phyloP scores from a whole-genome alignment of 2,888 invertebrate genomes.

The Cheilosia soror region DNA sequence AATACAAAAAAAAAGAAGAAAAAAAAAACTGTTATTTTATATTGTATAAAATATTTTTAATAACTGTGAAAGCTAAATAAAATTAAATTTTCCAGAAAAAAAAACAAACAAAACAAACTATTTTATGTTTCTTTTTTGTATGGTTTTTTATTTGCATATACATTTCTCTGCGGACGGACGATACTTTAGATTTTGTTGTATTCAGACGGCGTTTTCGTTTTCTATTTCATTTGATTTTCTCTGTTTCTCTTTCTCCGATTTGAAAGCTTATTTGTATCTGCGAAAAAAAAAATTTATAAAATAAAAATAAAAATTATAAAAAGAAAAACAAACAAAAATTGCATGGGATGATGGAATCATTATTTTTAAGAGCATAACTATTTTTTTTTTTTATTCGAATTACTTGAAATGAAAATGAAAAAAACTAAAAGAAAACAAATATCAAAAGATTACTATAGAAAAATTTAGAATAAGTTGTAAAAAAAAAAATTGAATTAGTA shows the following conservation, averaged over 20 bases:
- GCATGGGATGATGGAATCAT: slow-evolving; percentile 83
- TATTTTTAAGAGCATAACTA: slow-evolving; percentile 76
- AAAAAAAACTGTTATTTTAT: slow-evolving; percentile 82
- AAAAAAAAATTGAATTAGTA: slow-evolving; percentile 24
- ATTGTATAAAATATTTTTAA: slow-evolving; percentile 84
- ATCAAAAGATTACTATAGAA: slow-evolving; percentile 13
- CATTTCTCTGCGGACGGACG: slow-evolving; percentile 54
- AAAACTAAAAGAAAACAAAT: slow-evolving; percentile 15
- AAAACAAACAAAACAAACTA: slow-evolving; percentile 67
- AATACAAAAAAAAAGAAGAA: slow-evolving; percentile 37
- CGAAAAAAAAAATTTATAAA: slow-evolving; percentile 40
- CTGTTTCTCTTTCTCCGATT: slow-evolving; percentile 56
- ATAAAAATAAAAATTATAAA: slow-evolving; percentile 7
- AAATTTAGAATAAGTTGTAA: slow-evolving; percentile 55
- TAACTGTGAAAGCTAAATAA: slow-evolving; percentile 84
- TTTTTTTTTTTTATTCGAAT: slow-evolving; percentile 51
- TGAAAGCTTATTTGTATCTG: slow-evolving; percentile 3
- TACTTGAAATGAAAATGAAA: slow-evolving; percentile 34
- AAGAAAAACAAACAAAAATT: slow-evolving; percentile 59
- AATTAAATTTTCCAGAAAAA: slow-evolving; percentile 79
- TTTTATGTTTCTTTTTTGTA: slow-evolving; percentile 75
- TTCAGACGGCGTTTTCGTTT: slow-evolving; percentile 52
- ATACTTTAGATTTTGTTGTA: slow-evolving; percentile 60
- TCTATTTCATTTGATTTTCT: slow-evolving; percentile 50
- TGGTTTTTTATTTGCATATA: slow-evolving; percentile 67